Percentiles rank a stretch among this genome's conserved stretches.
Evolutionary conservation across 53 echinoderm and acorn worm genomes (phyloP).

Genomic region (Glandiceps talaboti): DNA sequence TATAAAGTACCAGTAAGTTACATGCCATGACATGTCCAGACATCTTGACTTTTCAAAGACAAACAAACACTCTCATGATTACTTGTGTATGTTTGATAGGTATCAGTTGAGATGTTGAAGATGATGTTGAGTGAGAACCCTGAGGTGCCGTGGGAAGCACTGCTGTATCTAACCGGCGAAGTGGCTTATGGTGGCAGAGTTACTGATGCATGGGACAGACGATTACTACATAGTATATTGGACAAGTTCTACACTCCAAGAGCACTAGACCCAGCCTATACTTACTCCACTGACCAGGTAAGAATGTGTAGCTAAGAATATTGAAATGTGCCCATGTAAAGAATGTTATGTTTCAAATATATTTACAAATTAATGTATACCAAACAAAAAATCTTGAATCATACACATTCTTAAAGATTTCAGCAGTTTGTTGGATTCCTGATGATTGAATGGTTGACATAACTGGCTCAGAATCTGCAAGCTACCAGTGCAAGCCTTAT

Average conservation of each 20-base stretch:
- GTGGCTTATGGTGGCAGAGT: conserved; percentile 98
- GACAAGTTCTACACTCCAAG: conserved; percentile 75
- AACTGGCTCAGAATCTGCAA: no score
- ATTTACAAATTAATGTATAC: no score
- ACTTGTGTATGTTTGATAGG: conserved; percentile 34
- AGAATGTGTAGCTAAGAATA: no score
- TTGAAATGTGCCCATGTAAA: no score
- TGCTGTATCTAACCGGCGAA: conserved; percentile 85
- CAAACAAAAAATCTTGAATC: no score
- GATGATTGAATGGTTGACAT: no score
- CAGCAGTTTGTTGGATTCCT: no score
- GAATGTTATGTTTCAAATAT: no score
- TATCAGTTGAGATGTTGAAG: conserved; percentile 78
- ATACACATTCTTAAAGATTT: no score
- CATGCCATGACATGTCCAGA: not conserved
- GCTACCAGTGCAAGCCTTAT: no score
- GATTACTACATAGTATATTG: conserved; percentile 76
- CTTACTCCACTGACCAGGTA: conserved; percentile 87
- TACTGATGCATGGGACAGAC: conserved; percentile 82
- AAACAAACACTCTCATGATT: not conserved
- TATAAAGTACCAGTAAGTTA: not conserved
- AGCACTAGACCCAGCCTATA: conserved; percentile 71
- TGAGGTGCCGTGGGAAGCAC: conserved; percentile 82
- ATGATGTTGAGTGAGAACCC: conserved; percentile 56
- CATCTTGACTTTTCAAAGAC: not conserved